These are phyloP conservation scores for Hirtodrosophila confusa DNA, from an alignment of 2,888 invertebrate species.

Conservation along the genomic window DNA sequence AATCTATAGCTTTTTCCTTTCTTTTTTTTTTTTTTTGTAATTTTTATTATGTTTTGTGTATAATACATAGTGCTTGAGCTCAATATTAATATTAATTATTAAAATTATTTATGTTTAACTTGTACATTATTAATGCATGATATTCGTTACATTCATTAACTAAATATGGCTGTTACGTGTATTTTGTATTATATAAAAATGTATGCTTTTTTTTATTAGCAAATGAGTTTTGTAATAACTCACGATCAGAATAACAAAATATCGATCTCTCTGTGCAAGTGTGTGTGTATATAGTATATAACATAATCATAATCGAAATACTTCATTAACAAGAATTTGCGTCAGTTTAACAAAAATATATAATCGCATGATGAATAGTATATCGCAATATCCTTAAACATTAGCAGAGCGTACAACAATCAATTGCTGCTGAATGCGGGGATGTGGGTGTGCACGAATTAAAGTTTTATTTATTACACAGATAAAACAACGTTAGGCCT, in stretches of 20 bases:
- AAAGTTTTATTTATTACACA: constrained; percentile 38
- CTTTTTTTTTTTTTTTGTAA: constrained; percentile 6
- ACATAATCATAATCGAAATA: constrained; percentile 66
- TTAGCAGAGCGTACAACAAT: constrained; percentile 39
- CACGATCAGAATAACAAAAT: constrained; percentile 26
- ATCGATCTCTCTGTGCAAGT: constrained; percentile 21
- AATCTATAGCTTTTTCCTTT: constrained; percentile 4
- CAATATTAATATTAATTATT: constrained; percentile 54
- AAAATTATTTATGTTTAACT: constrained; percentile 63
- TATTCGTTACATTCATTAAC: constrained; percentile 66
- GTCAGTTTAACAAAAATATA: constrained; percentile 70
- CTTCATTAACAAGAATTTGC: constrained; percentile 68
- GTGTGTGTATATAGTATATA: constrained; percentile 33
- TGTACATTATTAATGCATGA: constrained; percentile 73
- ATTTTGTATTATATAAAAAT: constrained; percentile 18
- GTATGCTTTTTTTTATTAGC: constrained; percentile 10
- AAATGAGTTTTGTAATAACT: constrained; percentile 18
- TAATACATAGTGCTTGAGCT: constrained; percentile 67
- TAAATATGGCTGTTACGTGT: constrained; percentile 74
- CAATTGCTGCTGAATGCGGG: constrained; percentile 44
- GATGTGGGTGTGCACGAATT: not conserved
- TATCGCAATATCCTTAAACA: constrained; percentile 28
- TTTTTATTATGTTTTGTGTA: constrained; percentile 43
- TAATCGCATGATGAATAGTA: constrained; percentile 12
- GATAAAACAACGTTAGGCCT: constrained; percentile 40